A percentile compares a stretch with the other conserved stretches of the same genome.
These are phyloP conservation scores for Coelopa frigida DNA, from an alignment of 1,140 invertebrate genomes.

Conservation along the genomic window DNA sequence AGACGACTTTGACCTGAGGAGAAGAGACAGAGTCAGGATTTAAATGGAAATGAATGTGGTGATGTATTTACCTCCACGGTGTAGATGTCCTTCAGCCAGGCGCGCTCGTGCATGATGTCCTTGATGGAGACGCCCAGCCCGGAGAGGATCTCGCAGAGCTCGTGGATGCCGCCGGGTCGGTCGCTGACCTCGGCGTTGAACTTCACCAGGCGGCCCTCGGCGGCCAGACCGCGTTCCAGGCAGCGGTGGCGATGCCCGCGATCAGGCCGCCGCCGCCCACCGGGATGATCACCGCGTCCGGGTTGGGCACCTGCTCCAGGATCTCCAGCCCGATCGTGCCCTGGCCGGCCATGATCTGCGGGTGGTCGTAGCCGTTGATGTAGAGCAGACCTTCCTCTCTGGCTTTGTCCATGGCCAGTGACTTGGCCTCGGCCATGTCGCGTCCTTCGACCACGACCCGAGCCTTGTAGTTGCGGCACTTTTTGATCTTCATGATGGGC, in stretches of 20 bases:
- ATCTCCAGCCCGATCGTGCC: slow-evolving; percentile 90
- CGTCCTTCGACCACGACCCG: slow-evolving; percentile 74
- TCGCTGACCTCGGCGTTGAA: slow-evolving; percentile 78
- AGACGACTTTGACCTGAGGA: slow-evolving; percentile 61
- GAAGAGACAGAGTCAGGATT: not conserved
- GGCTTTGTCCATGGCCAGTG: slow-evolving; percentile 64
- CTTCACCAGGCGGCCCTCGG: slow-evolving; percentile 72
- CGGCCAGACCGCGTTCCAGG: slow-evolving; percentile 76
- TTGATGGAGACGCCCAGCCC: slow-evolving; percentile 77
- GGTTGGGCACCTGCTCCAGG: slow-evolving; percentile 69
- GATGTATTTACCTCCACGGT: slow-evolving; percentile 63
- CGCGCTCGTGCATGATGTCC: slow-evolving; percentile 83
- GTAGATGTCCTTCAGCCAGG: slow-evolving; percentile 85
- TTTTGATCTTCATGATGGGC: slow-evolving; percentile 88
- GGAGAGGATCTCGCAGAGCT: slow-evolving; percentile 65
- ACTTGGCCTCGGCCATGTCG: slow-evolving; percentile 79
- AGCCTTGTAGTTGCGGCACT: slow-evolving; percentile 75
- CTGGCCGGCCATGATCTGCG: slow-evolving; percentile 86
- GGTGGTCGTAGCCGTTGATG: slow-evolving; percentile 78
- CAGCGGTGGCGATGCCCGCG: slow-evolving; percentile 77
- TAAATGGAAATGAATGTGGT: not conserved
- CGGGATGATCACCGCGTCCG: slow-evolving; percentile 71
- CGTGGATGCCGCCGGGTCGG: slow-evolving; percentile 72
- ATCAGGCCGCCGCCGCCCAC: slow-evolving; percentile 81
- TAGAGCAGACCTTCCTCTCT: slow-evolving; percentile 67